phyloP scores from a whole-genome alignment of 2,888 invertebrate species.

The Ectobius pallidus region DNA sequence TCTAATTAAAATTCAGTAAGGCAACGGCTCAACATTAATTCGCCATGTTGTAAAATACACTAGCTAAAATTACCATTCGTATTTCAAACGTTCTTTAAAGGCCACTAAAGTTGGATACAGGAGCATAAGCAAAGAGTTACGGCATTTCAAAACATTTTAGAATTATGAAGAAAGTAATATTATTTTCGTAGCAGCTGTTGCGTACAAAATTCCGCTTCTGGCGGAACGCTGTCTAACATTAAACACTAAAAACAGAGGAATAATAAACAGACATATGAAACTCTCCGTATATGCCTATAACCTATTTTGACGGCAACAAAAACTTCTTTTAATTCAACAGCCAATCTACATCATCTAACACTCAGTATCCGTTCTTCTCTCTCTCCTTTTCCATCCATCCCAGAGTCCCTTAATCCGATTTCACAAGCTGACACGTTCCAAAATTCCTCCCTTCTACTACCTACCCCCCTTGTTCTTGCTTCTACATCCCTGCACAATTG shows the following conservation, averaged over 20 bases:
- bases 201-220: not conserved
- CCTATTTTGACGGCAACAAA: not conserved
- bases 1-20: not conserved
- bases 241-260: not conserved
- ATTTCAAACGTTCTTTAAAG: not conserved
- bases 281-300: not conserved
- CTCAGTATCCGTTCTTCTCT: not conserved
- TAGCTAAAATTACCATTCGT: not conserved
- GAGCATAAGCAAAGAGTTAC: not conserved
- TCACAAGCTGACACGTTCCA: slow-evolving; percentile 31
- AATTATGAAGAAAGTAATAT: not conserved
- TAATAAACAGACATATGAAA: not conserved
- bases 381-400: not conserved
- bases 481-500: slow-evolving; percentile 17
- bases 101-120: not conserved
- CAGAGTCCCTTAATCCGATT: slow-evolving; percentile 24
- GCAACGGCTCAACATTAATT: not conserved
- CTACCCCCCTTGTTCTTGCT: slow-evolving; percentile 17
- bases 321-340: slow-evolving; percentile 17
- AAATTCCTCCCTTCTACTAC: slow-evolving; percentile 1
- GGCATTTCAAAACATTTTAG: not conserved
- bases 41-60: not conserved
- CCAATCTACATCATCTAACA: slow-evolving; percentile 12
- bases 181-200: not conserved
- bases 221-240: not conserved